Evolutionary conservation across 2,888 invertebrate species (phyloP).

Genomic region (Creontiades dilutus): DNA sequence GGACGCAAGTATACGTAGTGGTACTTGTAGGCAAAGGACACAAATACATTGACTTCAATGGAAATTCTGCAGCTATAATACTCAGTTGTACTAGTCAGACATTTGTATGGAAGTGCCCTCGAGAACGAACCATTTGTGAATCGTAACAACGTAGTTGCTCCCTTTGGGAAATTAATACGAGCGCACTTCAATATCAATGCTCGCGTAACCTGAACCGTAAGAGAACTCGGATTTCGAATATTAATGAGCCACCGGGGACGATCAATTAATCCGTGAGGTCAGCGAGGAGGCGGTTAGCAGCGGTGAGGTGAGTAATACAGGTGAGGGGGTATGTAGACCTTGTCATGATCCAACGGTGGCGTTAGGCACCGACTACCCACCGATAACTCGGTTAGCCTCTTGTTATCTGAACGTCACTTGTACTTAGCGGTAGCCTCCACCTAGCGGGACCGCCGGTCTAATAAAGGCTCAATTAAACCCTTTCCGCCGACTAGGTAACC

Average conservation of each 20-base stretch:
- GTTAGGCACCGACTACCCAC: background rate
- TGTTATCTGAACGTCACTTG: conserved; percentile 16
- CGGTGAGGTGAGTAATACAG: background rate
- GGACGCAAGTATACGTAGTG: no score
- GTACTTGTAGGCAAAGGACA: no score
- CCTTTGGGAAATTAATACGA: no score
- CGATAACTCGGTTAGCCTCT: conserved; percentile 13
- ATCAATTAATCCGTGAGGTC: conserved; percentile 7
- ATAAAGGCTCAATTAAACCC: conserved; percentile 37
- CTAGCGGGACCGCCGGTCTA: conserved; percentile 9
- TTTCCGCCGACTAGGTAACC: conserved; percentile 36
- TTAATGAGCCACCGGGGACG: background rate
- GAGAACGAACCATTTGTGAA: no score
- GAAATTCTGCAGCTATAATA: no score
- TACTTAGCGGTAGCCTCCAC: background rate
- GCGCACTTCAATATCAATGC: no score
- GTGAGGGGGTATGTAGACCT: background rate
- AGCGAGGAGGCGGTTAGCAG: background rate
- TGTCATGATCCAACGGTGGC: background rate
- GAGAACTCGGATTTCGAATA: conserved; percentile 5
- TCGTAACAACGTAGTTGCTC: no score
- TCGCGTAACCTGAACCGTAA: background rate
- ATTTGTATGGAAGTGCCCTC: no score
- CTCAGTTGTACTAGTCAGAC: no score
- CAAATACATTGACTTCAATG: no score